Evolutionary conservation across 2,888 invertebrate species (phyloP).

Genomic region (Nemapogon koenigi): DNA sequence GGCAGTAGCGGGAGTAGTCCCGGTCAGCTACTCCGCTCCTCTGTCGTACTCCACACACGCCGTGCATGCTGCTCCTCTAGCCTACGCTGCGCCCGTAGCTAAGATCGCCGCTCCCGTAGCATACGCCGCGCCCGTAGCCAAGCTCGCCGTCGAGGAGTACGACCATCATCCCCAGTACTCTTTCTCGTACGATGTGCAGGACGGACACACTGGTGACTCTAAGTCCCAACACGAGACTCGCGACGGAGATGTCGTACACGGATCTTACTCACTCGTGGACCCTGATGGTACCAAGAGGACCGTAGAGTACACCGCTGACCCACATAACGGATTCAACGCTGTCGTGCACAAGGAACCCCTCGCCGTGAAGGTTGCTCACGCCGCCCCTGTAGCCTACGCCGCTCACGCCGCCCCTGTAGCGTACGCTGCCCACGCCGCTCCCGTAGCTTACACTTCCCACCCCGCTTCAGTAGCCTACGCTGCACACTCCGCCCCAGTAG

Average conservation of each 20-base stretch:
- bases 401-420: slow-evolving; percentile 12
- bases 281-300: slow-evolving; percentile 55
- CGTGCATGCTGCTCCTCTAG: slow-evolving; percentile 42
- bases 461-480: slow-evolving; percentile 22
- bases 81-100: slow-evolving; percentile 22
- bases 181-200: slow-evolving; percentile 4
- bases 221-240: slow-evolving; percentile 54
- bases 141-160: slow-evolving; percentile 25
- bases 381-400: slow-evolving; percentile 15
- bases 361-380: slow-evolving; percentile 22
- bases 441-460: slow-evolving; percentile 25
- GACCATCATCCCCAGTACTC: slow-evolving; percentile 33
- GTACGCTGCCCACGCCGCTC: slow-evolving; percentile 22
- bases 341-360: slow-evolving; percentile 48
- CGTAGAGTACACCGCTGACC: slow-evolving; percentile 58
- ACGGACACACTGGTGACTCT: slow-evolving; percentile 13
- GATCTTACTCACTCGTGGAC: slow-evolving; percentile 54
- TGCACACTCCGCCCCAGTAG: slow-evolving; percentile 15
- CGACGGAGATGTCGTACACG: slow-evolving; percentile 55
- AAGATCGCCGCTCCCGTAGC: slow-evolving; percentile 9
- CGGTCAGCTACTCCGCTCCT: slow-evolving; percentile 17
- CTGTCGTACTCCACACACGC: slow-evolving; percentile 20
- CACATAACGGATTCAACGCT: slow-evolving; percentile 57
- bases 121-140: slow-evolving; percentile 13
- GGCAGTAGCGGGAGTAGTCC: slow-evolving; percentile 37